Conservation (phyloP, 1,140 invertebrate genomes). For the Bombyx mandarina region DNA sequence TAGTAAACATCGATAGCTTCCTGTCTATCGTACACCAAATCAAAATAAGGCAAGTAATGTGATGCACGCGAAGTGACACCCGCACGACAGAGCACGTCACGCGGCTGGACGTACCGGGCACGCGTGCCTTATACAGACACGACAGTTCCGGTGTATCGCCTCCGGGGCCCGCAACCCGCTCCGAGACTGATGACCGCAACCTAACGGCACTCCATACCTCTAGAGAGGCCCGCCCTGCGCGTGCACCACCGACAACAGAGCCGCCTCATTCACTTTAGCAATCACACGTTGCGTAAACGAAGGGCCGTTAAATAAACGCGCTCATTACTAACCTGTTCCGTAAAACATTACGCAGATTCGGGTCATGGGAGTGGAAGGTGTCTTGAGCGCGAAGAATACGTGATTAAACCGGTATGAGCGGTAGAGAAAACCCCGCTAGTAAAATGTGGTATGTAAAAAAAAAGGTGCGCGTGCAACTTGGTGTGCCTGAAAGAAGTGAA, state of each 20-base stretch:
- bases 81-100: conserved; percentile 16
- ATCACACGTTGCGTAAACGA: conserved; percentile 27
- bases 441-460: no score
- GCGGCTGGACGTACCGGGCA: conserved; percentile 15
- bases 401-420: no score
- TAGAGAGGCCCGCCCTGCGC: conserved; percentile 25
- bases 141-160: conserved; percentile 50
- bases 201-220: conserved; percentile 48
- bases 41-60: conserved; percentile 4
- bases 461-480: no score
- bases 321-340: conserved; percentile 24
- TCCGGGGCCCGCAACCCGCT: conserved; percentile 44
- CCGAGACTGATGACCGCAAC: conserved; percentile 54
- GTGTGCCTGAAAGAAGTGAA: no score
- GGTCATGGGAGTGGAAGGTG: conserved; percentile 15
- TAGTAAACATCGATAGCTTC: conserved; percentile 1
- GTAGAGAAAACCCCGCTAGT: no score
- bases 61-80: conserved; percentile 12
- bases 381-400: conserved; percentile 2
- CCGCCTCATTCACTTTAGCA: conserved; percentile 34
- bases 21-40: conserved; percentile 3
- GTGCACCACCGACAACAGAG: conserved; percentile 23
- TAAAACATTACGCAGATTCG: conserved; percentile 26
- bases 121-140: conserved; percentile 38
- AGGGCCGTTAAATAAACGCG: conserved; percentile 35